Conservation (phyloP, 2,113 vertebrate genomes). For the Anguilla japonica region DNA sequence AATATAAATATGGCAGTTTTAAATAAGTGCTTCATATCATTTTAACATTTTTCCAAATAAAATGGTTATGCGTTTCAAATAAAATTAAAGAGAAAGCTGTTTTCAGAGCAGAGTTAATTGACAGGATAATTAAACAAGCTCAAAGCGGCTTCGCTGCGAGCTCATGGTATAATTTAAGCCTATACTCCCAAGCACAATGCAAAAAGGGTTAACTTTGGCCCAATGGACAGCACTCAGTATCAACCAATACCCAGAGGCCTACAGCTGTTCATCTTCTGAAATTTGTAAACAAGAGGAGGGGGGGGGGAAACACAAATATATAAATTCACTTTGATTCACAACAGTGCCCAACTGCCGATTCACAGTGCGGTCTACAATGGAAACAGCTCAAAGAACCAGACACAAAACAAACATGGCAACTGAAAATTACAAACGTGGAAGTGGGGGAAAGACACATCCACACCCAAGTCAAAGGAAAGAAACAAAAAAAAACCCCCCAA, state of each 20-base stretch:
- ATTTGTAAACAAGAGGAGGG: background rate
- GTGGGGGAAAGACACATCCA: too few relatives aligned
- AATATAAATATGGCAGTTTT: conserved; percentile 9
- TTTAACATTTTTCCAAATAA: background rate
- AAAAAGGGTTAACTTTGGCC: conserved; percentile 1
- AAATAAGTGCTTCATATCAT: conserved; percentile 3
- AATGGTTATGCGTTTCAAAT: background rate
- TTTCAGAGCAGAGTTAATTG: background rate
- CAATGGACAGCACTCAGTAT: background rate
- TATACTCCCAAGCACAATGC: conserved; percentile 8
- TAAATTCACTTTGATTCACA: conserved; percentile 1
- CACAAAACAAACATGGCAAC: background rate
- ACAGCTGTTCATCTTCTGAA: conserved; percentile 5
- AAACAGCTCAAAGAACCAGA: background rate
- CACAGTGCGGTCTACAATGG: background rate
- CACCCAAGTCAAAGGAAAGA: background rate
- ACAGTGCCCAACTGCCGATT: background rate
- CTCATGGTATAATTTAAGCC: background rate
- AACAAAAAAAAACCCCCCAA: background rate
- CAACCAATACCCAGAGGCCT: background rate
- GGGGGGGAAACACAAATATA: background rate
- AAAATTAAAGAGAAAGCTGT: background rate
- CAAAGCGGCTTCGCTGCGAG: background rate
- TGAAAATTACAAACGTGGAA: background rate
- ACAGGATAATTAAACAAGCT: background rate